Conservation (phyloP, 2,797 vertebrate species). For the Syngnathus acus region DNA sequence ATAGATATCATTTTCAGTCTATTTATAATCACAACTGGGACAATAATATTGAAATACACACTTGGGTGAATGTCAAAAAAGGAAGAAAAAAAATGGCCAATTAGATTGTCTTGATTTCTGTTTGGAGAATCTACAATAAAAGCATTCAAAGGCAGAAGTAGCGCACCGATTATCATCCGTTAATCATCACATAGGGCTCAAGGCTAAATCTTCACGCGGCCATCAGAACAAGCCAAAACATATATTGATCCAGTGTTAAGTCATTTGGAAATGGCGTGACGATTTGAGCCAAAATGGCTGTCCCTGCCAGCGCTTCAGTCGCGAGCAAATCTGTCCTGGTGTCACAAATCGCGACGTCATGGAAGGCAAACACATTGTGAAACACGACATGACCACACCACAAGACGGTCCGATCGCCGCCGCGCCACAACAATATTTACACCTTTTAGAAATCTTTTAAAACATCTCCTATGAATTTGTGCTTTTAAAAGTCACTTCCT, state of each 20-base stretch:
- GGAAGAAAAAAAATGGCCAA: neutral
- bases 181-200: conserved; percentile 37
- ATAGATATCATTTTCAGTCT: neutral
- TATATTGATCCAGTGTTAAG: neutral
- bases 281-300: neutral
- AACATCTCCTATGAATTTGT: neutral
- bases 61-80: neutral
- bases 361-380: neutral
- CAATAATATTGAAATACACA: neutral
- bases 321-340: neutral
- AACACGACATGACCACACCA: neutral
- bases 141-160: conserved; percentile 47
- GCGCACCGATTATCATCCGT: conserved; percentile 31
- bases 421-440: conserved; percentile 53
- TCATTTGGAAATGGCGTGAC: neutral
- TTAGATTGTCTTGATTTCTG: neutral
- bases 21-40: neutral
- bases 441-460: conserved; percentile 11
- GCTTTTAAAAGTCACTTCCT: conserved; percentile 3
- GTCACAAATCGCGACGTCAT: neutral
- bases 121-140: conserved; percentile 10
- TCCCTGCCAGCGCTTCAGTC: neutral
- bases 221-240: neutral
- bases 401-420: neutral
- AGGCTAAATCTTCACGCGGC: conserved; percentile 2